Percentiles rank a stretch among this genome's conserved stretches.
These are phyloP conservation scores for Ypsolopha sequella DNA, from an alignment of 2,888 invertebrate species.

Conservation along the genomic window DNA sequence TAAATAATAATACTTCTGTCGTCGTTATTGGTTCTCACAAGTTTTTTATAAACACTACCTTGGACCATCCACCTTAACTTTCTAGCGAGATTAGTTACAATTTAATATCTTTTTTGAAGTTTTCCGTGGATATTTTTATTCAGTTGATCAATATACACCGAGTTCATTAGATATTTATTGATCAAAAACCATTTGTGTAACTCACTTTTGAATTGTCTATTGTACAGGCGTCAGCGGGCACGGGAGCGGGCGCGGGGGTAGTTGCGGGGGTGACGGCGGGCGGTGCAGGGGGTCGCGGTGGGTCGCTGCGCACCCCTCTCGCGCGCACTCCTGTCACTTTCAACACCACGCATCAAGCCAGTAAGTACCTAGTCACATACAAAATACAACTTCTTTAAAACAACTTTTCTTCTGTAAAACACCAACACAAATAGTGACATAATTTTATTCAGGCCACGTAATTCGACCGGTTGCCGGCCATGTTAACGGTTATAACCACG, in stretches of 20 bases:
- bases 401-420: neutral
- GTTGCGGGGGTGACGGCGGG: slow-evolving; percentile 20
- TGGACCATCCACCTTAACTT: too few species aligned
- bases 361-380: slow-evolving; percentile 29
- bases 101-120: neutral
- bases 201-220: slow-evolving; percentile 8
- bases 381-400: neutral
- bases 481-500: too few species aligned
- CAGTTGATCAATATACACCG: too few species aligned
- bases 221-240: slow-evolving; percentile 28
- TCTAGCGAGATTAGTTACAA: too few species aligned
- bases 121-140: neutral
- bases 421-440: too few species aligned
- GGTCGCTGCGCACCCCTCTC: slow-evolving; percentile 59
- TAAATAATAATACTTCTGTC: too few species aligned
- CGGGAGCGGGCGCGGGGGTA: slow-evolving; percentile 11
- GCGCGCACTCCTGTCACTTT: slow-evolving; percentile 63
- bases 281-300: slow-evolving; percentile 41
- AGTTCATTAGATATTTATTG: too few species aligned
- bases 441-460: too few species aligned
- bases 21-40: too few species aligned
- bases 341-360: slow-evolving; percentile 59
- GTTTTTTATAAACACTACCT: too few species aligned
- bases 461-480: too few species aligned
- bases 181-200: neutral